Percentiles rank a stretch among this genome's conserved stretches.
These are phyloP conservation scores for Heterodera filipjevi DNA, from an alignment of 2,888 invertebrate species.

Conservation along the genomic window DNA sequence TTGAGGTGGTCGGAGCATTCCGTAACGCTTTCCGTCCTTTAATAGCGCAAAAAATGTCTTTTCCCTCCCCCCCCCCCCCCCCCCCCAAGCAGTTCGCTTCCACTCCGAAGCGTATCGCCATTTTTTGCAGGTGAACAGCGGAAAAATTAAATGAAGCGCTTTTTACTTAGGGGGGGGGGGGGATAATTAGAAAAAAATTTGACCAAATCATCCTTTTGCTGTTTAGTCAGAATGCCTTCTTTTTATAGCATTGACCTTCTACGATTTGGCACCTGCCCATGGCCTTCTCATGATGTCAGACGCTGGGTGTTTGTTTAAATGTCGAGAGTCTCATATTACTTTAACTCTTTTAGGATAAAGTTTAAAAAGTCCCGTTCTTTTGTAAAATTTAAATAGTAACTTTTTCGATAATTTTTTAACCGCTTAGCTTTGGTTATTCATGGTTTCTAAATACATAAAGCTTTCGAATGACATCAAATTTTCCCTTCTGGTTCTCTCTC, in stretches of 20 bases:
- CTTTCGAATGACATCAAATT: no score
- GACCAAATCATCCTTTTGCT: neutral
- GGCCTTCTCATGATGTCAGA: conserved; percentile 57
- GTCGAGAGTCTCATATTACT: no score
- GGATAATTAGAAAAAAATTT: neutral
- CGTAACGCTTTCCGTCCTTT: conserved; percentile 37
- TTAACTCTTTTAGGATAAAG: no score
- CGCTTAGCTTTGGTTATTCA: no score
- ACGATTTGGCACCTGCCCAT: conserved; percentile 59
- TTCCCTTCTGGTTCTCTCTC: no score
- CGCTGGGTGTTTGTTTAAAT: no score
- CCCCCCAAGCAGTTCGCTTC: conserved; percentile 31
- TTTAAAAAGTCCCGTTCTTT: no score
- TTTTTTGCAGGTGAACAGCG: conserved; percentile 47
- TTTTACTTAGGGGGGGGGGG: neutral
- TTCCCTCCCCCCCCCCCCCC: no score
- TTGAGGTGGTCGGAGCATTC: conserved; percentile 54
- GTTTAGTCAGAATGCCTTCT: no score
- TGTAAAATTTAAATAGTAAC: no score
- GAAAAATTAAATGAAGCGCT: neutral
- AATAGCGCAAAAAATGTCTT: neutral
- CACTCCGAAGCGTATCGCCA: conserved; percentile 39
- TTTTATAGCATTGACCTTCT: conserved; percentile 54
- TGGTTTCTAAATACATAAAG: no score
- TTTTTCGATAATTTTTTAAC: no score